Evolutionary conservation across 2,888 invertebrate species (phyloP), one percentile per base, ranked within the genome.

Genomic region (Plagodis dolabraria): DNA sequence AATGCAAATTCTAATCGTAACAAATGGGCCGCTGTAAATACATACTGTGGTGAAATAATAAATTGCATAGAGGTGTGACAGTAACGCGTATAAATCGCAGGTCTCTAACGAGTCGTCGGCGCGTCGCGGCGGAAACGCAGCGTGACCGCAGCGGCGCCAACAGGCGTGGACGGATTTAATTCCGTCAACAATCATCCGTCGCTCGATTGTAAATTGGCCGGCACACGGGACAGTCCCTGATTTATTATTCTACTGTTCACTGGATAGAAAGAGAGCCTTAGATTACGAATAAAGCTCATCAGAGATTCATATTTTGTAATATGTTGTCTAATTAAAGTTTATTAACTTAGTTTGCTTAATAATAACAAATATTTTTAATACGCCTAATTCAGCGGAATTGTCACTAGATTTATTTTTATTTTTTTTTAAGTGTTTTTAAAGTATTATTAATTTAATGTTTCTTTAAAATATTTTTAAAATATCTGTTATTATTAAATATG

Each of bases 11-110:
- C 50, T 57, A 61, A 61, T 61, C 46, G 61, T 61, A 50, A 57
- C 53, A 53, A 57, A 57, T 61, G 56, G 43, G 53, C 12, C 42
- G 42, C 47, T 48, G 36, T 47, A 44, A 58, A 51, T 47, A 45
- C 42, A 11, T 40, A 45, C 33, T 33, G 46, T 40, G 49, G 48
- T 50, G 36, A 61, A 62, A 54, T 57, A 54, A 61, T 58, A 62
- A 62, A 62, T 62, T 51, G 57, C 22, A 42, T 33, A 11, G 45
- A 49, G 53, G 47, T 60, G 54, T 40, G 51, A 61, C 61, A 59
- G 62, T 48, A 57, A 56, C 48, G 54, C 63, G 63, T 54, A 59
- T 57, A 61, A 63, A 66, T 61, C 57, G 61, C 50, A 35, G 52
- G 44, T 43, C 57, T 36, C 59, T 63, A 66, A 63, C 61, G 63